These are phyloP conservation scores for Vombatus ursinus DNA, from an alignment of 2,113 vertebrate genomes.

Conservation along the genomic window DNA sequence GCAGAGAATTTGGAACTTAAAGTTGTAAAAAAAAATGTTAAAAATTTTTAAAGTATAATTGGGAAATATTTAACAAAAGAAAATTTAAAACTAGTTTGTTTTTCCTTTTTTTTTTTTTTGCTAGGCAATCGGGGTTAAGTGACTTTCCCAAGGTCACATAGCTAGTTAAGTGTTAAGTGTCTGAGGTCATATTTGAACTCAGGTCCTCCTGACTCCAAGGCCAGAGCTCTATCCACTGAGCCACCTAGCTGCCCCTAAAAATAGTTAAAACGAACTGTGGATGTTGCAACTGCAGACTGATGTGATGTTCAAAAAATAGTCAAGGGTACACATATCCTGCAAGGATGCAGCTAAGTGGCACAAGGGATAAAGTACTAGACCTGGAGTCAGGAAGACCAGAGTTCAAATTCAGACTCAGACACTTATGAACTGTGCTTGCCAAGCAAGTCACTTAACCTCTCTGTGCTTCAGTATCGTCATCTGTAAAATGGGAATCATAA, in stretches of 20 bases:
- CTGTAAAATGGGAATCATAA: background rate
- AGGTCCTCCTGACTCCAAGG: too few relatives aligned
- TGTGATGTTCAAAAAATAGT: background rate
- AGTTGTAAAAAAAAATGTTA: background rate
- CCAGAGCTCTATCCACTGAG: too few relatives aligned
- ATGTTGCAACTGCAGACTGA: background rate
- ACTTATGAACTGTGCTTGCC: background rate
- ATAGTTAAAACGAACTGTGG: background rate
- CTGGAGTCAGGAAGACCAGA: background rate
- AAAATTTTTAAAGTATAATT: background rate
- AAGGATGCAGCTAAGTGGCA: background rate
- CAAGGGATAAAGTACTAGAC: background rate
- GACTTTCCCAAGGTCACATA: too few relatives aligned
- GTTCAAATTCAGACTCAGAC: background rate
- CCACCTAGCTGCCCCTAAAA: too few relatives aligned
- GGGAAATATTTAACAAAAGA: background rate
- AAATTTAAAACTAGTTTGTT: background rate
- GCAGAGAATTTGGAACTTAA: background rate
- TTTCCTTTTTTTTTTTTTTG: too few relatives aligned
- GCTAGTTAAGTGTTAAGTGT: too few relatives aligned
- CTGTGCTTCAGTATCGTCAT: background rate
- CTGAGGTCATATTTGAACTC: too few relatives aligned
- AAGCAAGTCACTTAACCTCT: background rate
- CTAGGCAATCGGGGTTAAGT: too few relatives aligned
- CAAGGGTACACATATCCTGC: background rate